Conservation (phyloP, 2,888 invertebrate genomes). For the Ypsolopha scabrella region DNA sequence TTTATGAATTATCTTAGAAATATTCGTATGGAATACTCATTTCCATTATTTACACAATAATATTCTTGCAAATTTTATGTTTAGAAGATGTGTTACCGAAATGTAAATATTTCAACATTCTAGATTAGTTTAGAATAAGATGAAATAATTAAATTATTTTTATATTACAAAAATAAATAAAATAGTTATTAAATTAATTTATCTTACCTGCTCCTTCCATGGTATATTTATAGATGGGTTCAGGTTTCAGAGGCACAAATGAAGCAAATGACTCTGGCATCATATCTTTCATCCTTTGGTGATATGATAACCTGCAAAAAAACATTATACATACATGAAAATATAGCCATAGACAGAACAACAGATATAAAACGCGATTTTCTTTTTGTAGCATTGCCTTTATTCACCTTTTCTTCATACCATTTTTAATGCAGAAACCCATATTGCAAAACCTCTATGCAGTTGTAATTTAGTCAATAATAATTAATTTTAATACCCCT, state of each 20-base stretch:
- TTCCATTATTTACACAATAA: conserved; percentile 7
- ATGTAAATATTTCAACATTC: conserved; percentile 55
- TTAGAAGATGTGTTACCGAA: conserved; percentile 24
- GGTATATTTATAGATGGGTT: conserved; percentile 91
- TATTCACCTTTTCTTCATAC: no score
- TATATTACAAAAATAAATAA: conserved; percentile 26
- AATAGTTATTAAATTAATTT: conserved; percentile 11
- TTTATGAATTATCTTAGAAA: conserved; percentile 24
- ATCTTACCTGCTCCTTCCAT: conserved; percentile 89
- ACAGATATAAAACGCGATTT: no score
- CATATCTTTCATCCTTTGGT: conserved; percentile 92
- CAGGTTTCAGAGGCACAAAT: conserved; percentile 87
- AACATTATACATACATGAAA: background rate
- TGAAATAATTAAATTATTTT: conserved; percentile 32
- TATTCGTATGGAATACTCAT: no score
- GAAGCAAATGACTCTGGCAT: conserved; percentile 88
- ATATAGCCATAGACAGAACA: no score
- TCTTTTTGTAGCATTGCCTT: no score
- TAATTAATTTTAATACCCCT: no score
- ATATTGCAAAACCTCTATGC: no score
- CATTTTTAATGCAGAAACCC: no score
- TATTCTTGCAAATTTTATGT: conserved; percentile 9
- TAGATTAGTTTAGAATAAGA: conserved; percentile 45
- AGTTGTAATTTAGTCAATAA: no score
- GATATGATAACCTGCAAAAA: conserved; percentile 85